Evolutionary conservation across 2,113 vertebrate genomes (phyloP).

Genomic region (Thymallus thymallus): DNA sequence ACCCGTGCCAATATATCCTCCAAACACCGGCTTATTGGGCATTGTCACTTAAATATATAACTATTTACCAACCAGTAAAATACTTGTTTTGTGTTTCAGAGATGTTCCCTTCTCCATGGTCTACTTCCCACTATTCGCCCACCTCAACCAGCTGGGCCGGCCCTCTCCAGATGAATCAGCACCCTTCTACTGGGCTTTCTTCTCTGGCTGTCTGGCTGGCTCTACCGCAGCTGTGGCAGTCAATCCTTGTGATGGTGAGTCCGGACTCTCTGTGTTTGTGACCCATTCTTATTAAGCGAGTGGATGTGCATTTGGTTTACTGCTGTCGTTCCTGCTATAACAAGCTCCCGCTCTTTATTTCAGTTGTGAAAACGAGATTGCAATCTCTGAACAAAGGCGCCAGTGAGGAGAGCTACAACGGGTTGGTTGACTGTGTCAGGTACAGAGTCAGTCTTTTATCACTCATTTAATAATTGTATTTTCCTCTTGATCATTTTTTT

Average conservation of each 20-base stretch:
- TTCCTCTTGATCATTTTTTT: not conserved
- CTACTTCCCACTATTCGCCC: conserved; percentile 82
- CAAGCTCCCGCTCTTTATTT: not conserved
- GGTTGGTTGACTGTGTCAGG: conserved; percentile 76
- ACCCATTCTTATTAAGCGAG: not conserved
- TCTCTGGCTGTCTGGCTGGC: conserved; percentile 76
- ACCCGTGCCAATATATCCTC: no score
- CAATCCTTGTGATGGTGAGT: conserved; percentile 80
- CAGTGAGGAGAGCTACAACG: conserved; percentile 76
- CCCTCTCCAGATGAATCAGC: conserved; percentile 50
- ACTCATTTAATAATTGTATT: no score
- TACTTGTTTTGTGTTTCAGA: conserved; percentile 51
- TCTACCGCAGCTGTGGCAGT: conserved; percentile 74
- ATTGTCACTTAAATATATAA: no score
- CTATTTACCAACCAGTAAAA: no score
- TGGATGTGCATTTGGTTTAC: not conserved
- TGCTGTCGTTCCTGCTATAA: not conserved
- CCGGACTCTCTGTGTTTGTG: not conserved
- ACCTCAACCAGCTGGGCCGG: conserved; percentile 75
- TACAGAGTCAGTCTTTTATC: conserved; percentile 14
- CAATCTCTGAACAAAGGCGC: conserved; percentile 77
- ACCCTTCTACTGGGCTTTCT: conserved; percentile 79
- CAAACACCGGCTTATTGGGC: no score
- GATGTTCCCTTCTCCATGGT: conserved; percentile 81
- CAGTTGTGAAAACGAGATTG: conserved; percentile 81